Base-by-base conservation (phyloP, 1,140 invertebrate genomes). In the Fopius arisanus region DNA sequence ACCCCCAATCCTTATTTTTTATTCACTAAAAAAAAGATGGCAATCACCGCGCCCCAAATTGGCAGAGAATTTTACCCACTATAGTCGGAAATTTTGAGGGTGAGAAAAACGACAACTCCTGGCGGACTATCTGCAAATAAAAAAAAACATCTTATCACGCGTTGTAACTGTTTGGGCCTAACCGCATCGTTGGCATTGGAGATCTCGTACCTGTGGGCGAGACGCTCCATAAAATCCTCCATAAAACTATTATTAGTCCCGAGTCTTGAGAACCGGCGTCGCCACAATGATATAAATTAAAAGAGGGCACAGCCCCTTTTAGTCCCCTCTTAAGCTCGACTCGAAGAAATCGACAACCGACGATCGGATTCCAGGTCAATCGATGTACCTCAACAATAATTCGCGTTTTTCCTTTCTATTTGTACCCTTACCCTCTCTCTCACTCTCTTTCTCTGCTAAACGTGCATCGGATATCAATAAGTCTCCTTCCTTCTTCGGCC, bases 241-340 rank as follows among this genome's bases (percentile, higher is more conserved):
- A 77, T 80, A 83, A 81, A 83, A 80, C 76, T 78, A 75, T 81
- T 81, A 80, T 80, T 83, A 83, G 79, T 79, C 79, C 70, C 70
- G 78, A 79, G 78, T 76, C 77, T 48, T 23, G 23, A 21, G 40
- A 65, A 72, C 76, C 81, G 75, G 76, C 76, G 73, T 76, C 77
- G 54, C 70, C 67, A 76, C 79, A 83, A 83, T 82, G 80, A 83
- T 80, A 82, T 80, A 82, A 82, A 83, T 82, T 83, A 81, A 81
- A 80, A 82, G 78, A 67, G 66, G 29, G 16, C 73, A 70, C 33
- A 67, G 19, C 71, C 31, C 73, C 12, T 16, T 40, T 21, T 6
- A 48, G 23, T 29, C 43, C 40, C 37, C 37, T 67, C 43, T 23
- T 43, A 10, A 6, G 21, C 43, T 41, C 37, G 43, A 2, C n/a